Evolutionary conservation across 2,113 vertebrate species (phyloP), one percentile per base, ranked within the genome.

Genomic region (Psammodynastes pulverulentus): DNA sequence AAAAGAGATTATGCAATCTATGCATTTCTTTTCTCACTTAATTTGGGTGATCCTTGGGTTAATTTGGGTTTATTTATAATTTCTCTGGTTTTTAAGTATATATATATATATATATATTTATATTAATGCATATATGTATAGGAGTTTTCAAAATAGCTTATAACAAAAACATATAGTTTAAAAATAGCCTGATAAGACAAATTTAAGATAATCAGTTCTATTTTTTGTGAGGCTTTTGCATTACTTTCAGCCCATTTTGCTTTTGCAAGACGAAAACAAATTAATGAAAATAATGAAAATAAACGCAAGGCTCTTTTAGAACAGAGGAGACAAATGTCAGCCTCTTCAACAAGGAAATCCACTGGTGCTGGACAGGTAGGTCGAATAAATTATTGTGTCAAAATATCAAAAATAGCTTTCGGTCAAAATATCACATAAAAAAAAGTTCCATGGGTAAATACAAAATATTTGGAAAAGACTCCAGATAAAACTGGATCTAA

Each of bases 351-450:
- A 94, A 93, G 94, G 96, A 98, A 96, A n/a, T 86, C 96, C 91
- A 92, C 54, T 94, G 93, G 96, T 54, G 93, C 92, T 56, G 86
- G 93, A 94, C 97, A 98, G 98, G 98, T 99, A 98, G 96, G 95
- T 90, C 91, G 88, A 79, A 91, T 87, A n/a, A 87, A 52, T 87
- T 21, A 15, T n/a, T 84, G 19, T 84, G 1, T 46, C 2, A 88
- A 17, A 39, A 86, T 79, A 79, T 79, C 34, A 79, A 79, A 79
- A 79, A 79, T 79, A 79, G 17, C 7, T 43, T 39, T 79, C 21
- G 62, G 43, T 26, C 24, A 67, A 26, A 51, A 19, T 2, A 62
- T 15, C 12, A 46, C 19, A 49, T 72, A 2, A 23, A n/a, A 91
- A 67, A 54, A 51, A n/a, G n/a, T 86, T 58, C 53, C 29, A 23